Evolutionary conservation across 2,113 vertebrate genomes (phyloP).

Genomic region (Pseudopodoces humilis): DNA sequence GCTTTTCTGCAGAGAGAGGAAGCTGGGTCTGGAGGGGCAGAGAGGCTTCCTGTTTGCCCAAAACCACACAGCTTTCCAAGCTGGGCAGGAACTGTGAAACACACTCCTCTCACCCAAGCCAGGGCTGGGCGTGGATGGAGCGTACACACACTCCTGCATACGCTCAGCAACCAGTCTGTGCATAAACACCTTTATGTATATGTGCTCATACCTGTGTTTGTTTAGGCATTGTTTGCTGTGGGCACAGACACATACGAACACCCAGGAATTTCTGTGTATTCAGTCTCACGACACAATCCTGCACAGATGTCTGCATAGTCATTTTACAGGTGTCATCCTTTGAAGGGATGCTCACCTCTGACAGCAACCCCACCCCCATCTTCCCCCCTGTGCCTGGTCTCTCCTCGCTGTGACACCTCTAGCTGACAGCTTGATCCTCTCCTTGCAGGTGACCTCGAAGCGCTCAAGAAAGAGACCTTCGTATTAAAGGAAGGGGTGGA

Average conservation of each 20-base stretch:
- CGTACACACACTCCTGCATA: not conserved
- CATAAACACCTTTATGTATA: not conserved
- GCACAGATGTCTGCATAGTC: rapidly evolving
- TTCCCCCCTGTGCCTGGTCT: not conserved
- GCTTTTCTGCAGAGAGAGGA: conserved; percentile 66
- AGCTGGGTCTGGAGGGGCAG: conserved; percentile 33
- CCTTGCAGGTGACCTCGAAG: conserved; percentile 74
- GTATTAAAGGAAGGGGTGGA: conserved; percentile 81
- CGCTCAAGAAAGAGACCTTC: conserved; percentile 78
- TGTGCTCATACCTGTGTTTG: not conserved
- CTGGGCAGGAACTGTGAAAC: not conserved
- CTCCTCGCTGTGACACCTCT: not conserved
- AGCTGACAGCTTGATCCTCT: not conserved
- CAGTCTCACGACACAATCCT: not conserved
- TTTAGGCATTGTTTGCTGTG: not conserved
- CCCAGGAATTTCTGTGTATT: not conserved
- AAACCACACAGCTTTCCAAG: not conserved
- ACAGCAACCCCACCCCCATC: not conserved
- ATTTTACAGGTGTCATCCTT: not conserved
- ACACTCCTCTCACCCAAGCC: not conserved
- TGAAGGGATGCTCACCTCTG: not conserved
- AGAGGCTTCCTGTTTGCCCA: conserved; percentile 67
- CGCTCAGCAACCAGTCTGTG: not conserved
- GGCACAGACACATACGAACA: rapidly evolving
- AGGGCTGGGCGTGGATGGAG: not conserved